phyloP scores from a whole-genome alignment of 2,888 invertebrate species.

The Tromatobia lineatoria region DNA sequence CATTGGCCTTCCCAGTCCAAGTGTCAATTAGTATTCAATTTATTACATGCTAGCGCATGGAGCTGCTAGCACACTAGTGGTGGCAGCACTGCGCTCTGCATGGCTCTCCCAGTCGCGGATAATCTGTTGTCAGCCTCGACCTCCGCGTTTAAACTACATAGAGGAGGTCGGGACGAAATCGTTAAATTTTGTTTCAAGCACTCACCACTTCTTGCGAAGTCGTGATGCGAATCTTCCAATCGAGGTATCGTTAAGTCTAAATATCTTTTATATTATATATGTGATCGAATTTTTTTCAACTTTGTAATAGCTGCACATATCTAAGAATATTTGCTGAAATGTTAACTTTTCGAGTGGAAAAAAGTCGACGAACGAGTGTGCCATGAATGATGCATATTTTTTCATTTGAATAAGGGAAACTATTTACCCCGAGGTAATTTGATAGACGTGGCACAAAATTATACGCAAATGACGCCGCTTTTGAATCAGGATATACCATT shows the following conservation, averaged over 20 bases:
- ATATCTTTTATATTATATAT: neutral
- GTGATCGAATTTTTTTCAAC: too few relatives aligned
- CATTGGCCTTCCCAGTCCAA: conserved; percentile 59
- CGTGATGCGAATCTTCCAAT: neutral
- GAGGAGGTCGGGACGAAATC: neutral
- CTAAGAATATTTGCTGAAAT: too few relatives aligned
- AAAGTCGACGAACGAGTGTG: too few relatives aligned
- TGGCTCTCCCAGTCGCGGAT: conserved; percentile 22
- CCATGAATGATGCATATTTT: too few relatives aligned
- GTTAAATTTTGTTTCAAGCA: neutral
- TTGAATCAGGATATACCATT: too few relatives aligned
- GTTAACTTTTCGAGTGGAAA: too few relatives aligned
- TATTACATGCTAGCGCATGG: conserved; percentile 69
- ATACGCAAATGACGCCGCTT: too few relatives aligned
- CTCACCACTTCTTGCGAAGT: neutral
- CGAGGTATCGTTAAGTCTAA: neutral
- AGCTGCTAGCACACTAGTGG: conserved; percentile 34
- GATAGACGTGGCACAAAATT: too few relatives aligned
- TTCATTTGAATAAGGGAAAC: too few relatives aligned
- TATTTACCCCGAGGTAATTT: too few relatives aligned
- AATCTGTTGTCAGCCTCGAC: conserved; percentile 4
- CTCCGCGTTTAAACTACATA: neutral
- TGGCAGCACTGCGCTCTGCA: conserved; percentile 65
- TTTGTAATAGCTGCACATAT: too few relatives aligned
- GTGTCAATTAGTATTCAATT: conserved; percentile 81